A percentile compares a stretch with the other conserved stretches of the same genome.
Conservation (phyloP, 2,113 vertebrate genomes). For the Marmota monax region DNA sequence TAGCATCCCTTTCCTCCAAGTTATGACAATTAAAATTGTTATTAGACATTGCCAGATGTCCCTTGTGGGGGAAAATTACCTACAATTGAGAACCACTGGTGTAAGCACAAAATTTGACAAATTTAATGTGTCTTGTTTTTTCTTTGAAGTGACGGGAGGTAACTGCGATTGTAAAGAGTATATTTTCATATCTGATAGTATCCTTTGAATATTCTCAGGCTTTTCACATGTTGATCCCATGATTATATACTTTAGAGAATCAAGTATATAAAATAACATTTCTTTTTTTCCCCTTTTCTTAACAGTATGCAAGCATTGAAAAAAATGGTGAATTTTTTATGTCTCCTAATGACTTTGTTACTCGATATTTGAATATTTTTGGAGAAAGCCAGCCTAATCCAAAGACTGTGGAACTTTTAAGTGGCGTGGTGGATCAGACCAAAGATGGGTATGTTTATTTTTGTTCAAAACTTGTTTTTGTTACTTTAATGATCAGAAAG, state of each 20-base stretch:
- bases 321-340: conserved; percentile 93
- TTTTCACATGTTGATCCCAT: not conserved
- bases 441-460: conserved; percentile 92
- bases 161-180: not conserved
- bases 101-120: not conserved
- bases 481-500: conserved; percentile 39
- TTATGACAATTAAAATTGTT: not conserved
- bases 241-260: conserved; percentile 13
- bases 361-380: conserved; percentile 90
- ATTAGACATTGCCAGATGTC: not conserved
- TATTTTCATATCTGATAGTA: not conserved
- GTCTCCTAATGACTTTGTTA: conserved; percentile 93
- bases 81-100: not conserved
- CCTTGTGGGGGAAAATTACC: not conserved
- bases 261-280: conserved; percentile 27
- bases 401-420: conserved; percentile 90
- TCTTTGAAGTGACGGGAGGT: not conserved
- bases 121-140: not conserved
- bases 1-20: not conserved
- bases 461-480: not conserved
- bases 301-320: conserved; percentile 93
- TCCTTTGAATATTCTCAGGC: conserved; percentile 16
- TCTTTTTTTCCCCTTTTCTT: conserved; percentile 4
- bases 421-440: conserved; percentile 93
- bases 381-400: conserved; percentile 89